These are phyloP conservation scores for Ferdinandea cuprea DNA, from an alignment of 2,888 invertebrate species.

Conservation along the genomic window DNA sequence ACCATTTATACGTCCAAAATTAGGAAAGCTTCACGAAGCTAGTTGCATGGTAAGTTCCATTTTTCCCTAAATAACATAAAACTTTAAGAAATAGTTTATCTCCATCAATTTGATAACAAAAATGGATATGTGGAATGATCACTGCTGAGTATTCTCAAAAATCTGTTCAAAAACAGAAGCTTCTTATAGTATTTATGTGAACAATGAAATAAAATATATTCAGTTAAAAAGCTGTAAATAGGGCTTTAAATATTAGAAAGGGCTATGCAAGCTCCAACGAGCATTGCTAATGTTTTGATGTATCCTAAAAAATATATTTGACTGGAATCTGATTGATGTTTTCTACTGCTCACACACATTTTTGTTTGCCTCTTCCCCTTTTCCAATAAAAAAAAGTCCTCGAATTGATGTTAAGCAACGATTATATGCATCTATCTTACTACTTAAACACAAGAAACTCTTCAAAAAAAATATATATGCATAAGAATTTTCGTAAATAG, in stretches of 20 bases:
- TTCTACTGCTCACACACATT: conserved; percentile 44
- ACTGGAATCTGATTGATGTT: conserved; percentile 48
- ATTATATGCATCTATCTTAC: not conserved
- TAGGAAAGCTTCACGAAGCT: conserved; percentile 98
- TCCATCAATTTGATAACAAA: conserved; percentile 31
- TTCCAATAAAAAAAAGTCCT: not conserved
- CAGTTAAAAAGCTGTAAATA: conserved; percentile 76
- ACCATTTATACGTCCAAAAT: conserved; percentile 97
- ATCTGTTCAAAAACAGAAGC: conserved; percentile 48
- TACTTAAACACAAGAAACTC: too few species aligned
- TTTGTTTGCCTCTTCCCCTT: conserved; percentile 31
- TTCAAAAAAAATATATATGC: too few species aligned
- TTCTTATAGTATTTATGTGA: conserved; percentile 34
- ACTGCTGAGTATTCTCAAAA: conserved; percentile 59
- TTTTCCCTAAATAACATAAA: conserved; percentile 7
- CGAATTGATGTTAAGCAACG: too few species aligned
- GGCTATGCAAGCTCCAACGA: conserved; percentile 15
- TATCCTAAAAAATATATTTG: conserved; percentile 38
- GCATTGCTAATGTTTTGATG: conserved; percentile 43
- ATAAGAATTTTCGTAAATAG: too few species aligned
- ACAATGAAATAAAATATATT: conserved; percentile 14
- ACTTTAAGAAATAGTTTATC: conserved; percentile 6
- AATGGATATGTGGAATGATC: conserved; percentile 61
- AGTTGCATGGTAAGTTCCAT: conserved; percentile 94
- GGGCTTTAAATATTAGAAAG: conserved; percentile 75